Evolutionary conservation across 2,797 vertebrate species (phyloP), one percentile per base, ranked within the genome.

Genomic region (Pterois miles): DNA sequence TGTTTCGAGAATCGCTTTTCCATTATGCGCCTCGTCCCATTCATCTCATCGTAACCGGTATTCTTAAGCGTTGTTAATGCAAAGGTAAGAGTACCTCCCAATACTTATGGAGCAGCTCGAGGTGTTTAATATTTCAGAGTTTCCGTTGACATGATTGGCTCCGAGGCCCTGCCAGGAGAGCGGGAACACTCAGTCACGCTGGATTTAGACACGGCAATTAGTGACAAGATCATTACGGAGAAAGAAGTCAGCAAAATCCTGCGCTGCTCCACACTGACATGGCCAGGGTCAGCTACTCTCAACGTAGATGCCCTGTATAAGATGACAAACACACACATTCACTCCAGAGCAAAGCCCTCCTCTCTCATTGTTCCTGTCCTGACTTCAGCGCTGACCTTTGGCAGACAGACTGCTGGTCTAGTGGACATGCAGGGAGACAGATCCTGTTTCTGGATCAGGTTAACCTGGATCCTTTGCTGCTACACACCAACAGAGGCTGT

Each of bases 91-190:
- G 90, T 83, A 86, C 65, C 87, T 88, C 43, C 71, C 65, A 36
- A 76, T 87, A 83, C 88, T 89, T 89, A 90, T 76, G 74, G 73
- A 82, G 82, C 73, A 54, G 83, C 84, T 85, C 54, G 4, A 73
- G 72, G 84, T 91, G 88, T 93, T 94, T 94, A 93, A 94, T 94
- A 94, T 94, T 94, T 94, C 82, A 94, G 88, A 74, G 89, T 95
- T 93, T 92, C 88, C 86, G 80, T 76, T 81, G 81, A 89, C 83
- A 85, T 91, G 91, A 86, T 89, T 89, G 91, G 87, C 78, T 69
- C 73, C 34, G 71, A 71, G 83, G 58, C 80, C 74, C 74, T 13
- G 82, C 57, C 40, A 63, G 76, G 71, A 83, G 82, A 86, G 80
- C 78, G 74, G 90, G 88, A 94, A 91, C 89, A 90, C 91, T 92